Evolutionary conservation across 2,113 vertebrate genomes (phyloP).

Genomic region (Penelope pileata): DNA sequence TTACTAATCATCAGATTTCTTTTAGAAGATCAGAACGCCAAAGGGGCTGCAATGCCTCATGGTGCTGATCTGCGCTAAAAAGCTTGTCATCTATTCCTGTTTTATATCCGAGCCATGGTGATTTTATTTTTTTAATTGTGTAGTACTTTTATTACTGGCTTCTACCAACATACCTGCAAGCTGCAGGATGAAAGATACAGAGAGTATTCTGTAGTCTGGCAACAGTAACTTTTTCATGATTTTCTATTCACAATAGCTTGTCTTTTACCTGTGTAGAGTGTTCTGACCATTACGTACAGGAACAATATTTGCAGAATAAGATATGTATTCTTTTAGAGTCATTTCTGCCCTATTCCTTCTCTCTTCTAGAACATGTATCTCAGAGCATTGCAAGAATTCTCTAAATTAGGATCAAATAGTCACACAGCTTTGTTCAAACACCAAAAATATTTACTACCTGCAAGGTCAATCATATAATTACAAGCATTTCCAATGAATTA

Average conservation of each 20-base stretch:
- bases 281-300: background rate
- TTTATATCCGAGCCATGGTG: background rate
- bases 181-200: background rate
- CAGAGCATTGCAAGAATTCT: slow-evolving; percentile 11
- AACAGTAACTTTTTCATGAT: background rate
- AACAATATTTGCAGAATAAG: background rate
- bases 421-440: slow-evolving; percentile 43
- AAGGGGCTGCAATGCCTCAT: background rate
- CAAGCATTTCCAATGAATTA: background rate
- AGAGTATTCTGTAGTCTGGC: background rate
- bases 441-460: background rate
- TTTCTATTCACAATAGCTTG: background rate
- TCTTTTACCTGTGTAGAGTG: background rate
- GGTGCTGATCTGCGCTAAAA: background rate
- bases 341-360: background rate
- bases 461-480: slow-evolving; percentile 11
- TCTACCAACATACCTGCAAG: background rate
- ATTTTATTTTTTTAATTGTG: background rate
- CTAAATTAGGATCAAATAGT: slow-evolving; percentile 34
- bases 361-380: background rate
- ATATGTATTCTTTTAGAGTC: background rate
- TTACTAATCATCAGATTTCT: background rate
- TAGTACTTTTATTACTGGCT: slow-evolving; percentile 20
- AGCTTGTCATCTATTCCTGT: background rate
- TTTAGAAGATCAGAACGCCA: background rate